Conservation (phyloP, 2,113 vertebrate species). For the Sturnus vulgaris region DNA sequence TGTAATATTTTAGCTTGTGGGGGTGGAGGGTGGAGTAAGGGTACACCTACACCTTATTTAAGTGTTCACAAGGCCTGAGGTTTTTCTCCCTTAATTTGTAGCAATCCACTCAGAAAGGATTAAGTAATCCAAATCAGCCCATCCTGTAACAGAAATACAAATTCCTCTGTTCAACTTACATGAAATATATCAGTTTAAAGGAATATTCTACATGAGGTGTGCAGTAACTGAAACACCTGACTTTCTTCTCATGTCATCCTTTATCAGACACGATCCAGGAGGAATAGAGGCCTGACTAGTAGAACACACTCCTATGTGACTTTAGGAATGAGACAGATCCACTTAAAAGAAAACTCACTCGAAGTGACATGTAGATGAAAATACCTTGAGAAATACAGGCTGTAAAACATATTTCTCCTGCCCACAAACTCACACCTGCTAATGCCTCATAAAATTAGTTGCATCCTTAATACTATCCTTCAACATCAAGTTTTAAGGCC, state of each 20-base stretch:
- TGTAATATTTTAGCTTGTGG: not conserved
- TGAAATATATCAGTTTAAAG: not conserved
- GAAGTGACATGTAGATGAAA: not conserved
- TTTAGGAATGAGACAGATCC: not conserved
- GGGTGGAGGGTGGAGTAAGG: not conserved
- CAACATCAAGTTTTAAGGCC: not conserved
- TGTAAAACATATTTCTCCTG: not conserved
- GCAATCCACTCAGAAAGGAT: constrained; percentile 7
- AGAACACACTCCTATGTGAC: not conserved
- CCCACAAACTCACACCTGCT: not conserved
- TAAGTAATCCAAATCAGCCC: not conserved
- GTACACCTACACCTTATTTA: not conserved
- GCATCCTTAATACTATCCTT: not conserved
- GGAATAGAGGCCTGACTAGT: not conserved
- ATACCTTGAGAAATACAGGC: not conserved
- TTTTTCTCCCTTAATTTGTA: not conserved
- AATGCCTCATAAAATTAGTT: not conserved
- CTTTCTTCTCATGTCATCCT: not conserved
- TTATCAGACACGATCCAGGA: not conserved
- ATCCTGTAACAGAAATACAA: not conserved
- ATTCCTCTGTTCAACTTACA: not conserved
- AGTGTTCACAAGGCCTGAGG: not conserved
- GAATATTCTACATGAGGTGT: not conserved
- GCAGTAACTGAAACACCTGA: not conserved
- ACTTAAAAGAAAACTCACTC: not conserved